These are phyloP conservation scores for Dipodomys stephensi DNA, from an alignment of 2,113 vertebrate species.

Conservation along the genomic window DNA sequence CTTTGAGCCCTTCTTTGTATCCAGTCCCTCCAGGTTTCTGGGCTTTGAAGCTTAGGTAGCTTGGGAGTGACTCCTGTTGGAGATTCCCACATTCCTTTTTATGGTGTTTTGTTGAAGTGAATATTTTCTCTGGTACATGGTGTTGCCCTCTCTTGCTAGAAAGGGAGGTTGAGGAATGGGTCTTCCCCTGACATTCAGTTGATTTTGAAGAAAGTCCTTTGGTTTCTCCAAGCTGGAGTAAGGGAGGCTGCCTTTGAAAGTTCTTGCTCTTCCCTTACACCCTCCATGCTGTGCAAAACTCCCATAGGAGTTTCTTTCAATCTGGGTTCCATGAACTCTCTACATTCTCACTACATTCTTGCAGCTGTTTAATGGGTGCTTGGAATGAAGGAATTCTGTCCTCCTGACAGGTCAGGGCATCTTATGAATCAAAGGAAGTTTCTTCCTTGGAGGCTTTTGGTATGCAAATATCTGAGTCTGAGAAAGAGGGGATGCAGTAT, in stretches of 20 bases:
- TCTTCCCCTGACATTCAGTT: not conserved
- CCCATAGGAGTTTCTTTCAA: not conserved
- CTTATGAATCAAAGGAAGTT: not conserved
- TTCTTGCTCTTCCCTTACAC: not conserved
- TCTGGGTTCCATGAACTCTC: not conserved
- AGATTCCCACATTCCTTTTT: constrained; percentile 11
- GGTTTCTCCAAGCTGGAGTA: not conserved
- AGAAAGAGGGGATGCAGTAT: not conserved
- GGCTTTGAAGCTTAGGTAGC: constrained; percentile 5
- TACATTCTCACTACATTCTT: not conserved
- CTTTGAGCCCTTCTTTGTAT: not conserved
- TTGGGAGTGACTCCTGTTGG: not conserved
- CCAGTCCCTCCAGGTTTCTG: not conserved
- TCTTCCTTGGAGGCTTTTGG: not conserved
- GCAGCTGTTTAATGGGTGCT: not conserved
- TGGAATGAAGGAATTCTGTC: not conserved
- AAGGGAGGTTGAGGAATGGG: not conserved
- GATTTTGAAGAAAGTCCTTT: not conserved
- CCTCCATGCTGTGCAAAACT: not conserved
- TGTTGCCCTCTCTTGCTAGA: not conserved
- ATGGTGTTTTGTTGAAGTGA: not conserved
- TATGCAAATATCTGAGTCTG: not conserved
- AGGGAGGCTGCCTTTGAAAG: not conserved
- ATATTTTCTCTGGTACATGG: not conserved
- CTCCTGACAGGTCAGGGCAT: not conserved